Evolutionary conservation across 2,888 invertebrate genomes (phyloP).

Genomic region (Dioctria rufipes): DNA sequence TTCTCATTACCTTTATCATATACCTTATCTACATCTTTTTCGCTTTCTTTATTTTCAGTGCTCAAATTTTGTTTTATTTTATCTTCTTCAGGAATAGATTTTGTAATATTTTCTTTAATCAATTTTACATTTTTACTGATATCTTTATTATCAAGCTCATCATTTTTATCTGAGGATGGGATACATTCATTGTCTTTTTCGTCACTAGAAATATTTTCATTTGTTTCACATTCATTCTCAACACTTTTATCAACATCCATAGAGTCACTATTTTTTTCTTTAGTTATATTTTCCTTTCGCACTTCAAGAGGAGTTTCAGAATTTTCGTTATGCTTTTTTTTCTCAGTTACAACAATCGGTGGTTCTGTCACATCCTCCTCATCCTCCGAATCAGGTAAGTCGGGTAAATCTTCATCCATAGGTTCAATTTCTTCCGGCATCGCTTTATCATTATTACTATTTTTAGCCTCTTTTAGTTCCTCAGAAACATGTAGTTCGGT

Average conservation of each 20-base stretch:
- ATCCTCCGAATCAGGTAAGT: too few relatives aligned
- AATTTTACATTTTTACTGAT: not conserved
- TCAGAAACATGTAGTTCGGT: constrained; percentile 57
- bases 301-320: too few relatives aligned
- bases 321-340: too few relatives aligned
- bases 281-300: too few relatives aligned
- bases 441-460: constrained; percentile 52
- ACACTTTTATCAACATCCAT: too few relatives aligned
- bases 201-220: constrained; percentile 10
- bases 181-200: not conserved
- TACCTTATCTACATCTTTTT: not conserved
- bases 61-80: not conserved
- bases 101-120: not conserved
- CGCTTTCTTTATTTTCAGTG: not conserved
- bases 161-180: not conserved
- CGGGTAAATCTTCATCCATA: constrained; percentile 36
- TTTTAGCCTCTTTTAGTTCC: constrained; percentile 48
- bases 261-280: too few relatives aligned
- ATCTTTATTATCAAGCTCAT: not conserved
- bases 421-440: not conserved
- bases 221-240: too few relatives aligned
- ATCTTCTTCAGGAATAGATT: not conserved
- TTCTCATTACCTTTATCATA: too few relatives aligned
- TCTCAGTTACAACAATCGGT: too few relatives aligned
- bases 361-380: too few relatives aligned